phyloP scores from a whole-genome alignment of 1,140 invertebrate genomes.

The Achatina immaculata region DNA sequence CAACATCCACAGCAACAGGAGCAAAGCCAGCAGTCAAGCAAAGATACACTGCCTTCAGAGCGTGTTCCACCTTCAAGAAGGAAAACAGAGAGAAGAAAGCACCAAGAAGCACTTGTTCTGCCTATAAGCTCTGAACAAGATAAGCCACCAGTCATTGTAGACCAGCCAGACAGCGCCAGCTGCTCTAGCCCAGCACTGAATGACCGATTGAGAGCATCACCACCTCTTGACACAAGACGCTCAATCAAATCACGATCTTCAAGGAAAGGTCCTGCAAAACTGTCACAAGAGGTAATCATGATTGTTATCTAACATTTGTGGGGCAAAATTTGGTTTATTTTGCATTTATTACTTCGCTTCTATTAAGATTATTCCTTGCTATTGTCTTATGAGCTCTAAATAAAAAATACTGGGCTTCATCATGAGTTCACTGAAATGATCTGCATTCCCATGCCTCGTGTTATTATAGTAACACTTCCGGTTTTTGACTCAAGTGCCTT shows the following conservation, averaged over 20 bases:
- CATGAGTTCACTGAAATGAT: too few species aligned
- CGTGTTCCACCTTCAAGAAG: background rate
- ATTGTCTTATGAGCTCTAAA: too few species aligned
- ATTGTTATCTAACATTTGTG: background rate
- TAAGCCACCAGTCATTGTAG: background rate
- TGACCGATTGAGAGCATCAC: constrained; percentile 32
- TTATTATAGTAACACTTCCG: too few species aligned
- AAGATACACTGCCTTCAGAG: background rate
- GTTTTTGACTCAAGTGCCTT: too few species aligned
- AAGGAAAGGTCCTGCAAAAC: constrained; percentile 31
- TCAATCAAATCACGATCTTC: constrained; percentile 24
- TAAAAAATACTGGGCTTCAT: too few species aligned
- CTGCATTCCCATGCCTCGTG: too few species aligned
- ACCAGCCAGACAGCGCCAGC: background rate
- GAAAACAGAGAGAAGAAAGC: constrained; percentile 18
- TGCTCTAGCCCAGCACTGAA: constrained; percentile 36
- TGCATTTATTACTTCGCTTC: background rate
- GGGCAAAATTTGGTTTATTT: background rate
- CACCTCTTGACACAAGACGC: constrained; percentile 29
- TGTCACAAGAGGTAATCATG: constrained; percentile 2
- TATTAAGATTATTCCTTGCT: background rate
- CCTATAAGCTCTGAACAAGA: constrained; percentile 8
- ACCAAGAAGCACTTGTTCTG: background rate
- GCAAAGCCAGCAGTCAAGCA: background rate
- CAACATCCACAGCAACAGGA: constrained; percentile 39